A percentile compares a stretch with the other conserved stretches of the same genome.
Conservation (phyloP, 2,888 invertebrate species). For the Drosophila merina region DNA sequence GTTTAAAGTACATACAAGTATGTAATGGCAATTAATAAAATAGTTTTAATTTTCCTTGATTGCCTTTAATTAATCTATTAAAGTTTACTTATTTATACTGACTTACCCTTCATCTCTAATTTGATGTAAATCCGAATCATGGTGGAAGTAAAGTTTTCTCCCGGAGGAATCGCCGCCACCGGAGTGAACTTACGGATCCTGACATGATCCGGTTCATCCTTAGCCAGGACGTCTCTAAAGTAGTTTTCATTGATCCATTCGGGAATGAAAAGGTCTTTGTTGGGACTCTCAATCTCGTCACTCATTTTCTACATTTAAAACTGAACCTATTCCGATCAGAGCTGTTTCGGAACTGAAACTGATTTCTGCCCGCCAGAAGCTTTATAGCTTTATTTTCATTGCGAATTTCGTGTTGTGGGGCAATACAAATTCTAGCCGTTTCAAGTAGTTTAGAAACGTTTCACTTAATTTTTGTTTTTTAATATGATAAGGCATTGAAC, state of each 20-base stretch:
- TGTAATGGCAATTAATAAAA: not conserved
- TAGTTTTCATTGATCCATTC: constrained; percentile 73
- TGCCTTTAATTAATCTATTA: not conserved
- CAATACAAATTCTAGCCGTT: not conserved
- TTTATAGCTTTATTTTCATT: not conserved
- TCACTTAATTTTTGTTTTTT: not conserved
- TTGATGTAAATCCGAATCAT: constrained; percentile 77
- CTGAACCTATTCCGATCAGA: constrained; percentile 5
- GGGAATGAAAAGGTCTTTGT: constrained; percentile 65
- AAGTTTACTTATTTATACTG: no score
- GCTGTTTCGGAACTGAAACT: constrained; percentile 13
- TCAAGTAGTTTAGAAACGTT: not conserved
- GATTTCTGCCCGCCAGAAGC: not conserved
- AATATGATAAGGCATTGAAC: not conserved
- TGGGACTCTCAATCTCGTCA: constrained; percentile 65
- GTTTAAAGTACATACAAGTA: no score
- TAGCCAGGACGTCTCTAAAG: constrained; percentile 62
- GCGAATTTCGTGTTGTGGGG: not conserved
- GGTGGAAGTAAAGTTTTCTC: constrained; percentile 80
- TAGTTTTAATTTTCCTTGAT: not conserved
- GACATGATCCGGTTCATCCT: constrained; percentile 65
- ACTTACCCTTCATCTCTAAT: constrained; percentile 65
- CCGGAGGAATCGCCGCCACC: constrained; percentile 76
- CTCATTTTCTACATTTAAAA: constrained; percentile 4
- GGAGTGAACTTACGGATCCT: constrained; percentile 64